Percentiles rank a stretch among this genome's conserved stretches.
Evolutionary conservation across 2,797 vertebrate species (phyloP).

Genomic region (Chanos chanos): DNA sequence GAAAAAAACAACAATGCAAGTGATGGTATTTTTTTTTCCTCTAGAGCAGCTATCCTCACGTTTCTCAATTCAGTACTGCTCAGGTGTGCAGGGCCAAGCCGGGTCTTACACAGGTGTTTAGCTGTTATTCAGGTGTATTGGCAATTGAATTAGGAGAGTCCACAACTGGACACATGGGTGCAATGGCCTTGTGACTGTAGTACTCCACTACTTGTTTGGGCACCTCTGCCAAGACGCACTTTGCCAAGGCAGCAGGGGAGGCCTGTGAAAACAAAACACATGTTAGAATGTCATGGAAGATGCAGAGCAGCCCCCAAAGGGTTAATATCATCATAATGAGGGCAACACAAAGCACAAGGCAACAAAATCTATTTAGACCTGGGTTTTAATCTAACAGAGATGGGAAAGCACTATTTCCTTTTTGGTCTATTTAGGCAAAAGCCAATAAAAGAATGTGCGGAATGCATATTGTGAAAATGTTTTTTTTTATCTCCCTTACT

Average conservation of each 20-base stretch:
- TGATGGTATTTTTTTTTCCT: constrained; percentile 46
- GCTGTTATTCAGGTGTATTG: constrained; percentile 76
- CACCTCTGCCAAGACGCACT: constrained; percentile 91
- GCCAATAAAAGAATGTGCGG: constrained; percentile 12
- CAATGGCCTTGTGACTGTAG: constrained; percentile 89
- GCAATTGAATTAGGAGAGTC: constrained; percentile 72
- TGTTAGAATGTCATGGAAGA: background rate
- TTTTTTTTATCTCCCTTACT: constrained; percentile 27
- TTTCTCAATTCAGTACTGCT: constrained; percentile 41
- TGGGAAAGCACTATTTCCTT: constrained; percentile 4
- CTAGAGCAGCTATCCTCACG: constrained; percentile 34
- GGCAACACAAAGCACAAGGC: constrained; percentile 18
- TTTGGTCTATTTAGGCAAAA: constrained; percentile 19
- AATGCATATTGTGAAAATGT: background rate
- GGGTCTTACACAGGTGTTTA: constrained; percentile 2
- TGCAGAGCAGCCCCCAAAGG: constrained; percentile 20
- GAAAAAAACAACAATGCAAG: constrained; percentile 45
- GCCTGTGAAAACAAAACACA: constrained; percentile 71
- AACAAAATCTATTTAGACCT: constrained; percentile 5
- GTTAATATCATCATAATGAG: too few species aligned
- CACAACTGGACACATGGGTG: constrained; percentile 72
- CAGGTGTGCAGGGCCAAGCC: constrained; percentile 45
- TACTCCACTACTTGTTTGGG: constrained; percentile 94
- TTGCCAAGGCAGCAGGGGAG: constrained; percentile 88
- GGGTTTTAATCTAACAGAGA: constrained; percentile 14